A percentile compares a stretch with the other conserved stretches of the same genome.
These are phyloP conservation scores for Drosophila biarmipes DNA, from an alignment of 1,140 invertebrate genomes.

Conservation along the genomic window DNA sequence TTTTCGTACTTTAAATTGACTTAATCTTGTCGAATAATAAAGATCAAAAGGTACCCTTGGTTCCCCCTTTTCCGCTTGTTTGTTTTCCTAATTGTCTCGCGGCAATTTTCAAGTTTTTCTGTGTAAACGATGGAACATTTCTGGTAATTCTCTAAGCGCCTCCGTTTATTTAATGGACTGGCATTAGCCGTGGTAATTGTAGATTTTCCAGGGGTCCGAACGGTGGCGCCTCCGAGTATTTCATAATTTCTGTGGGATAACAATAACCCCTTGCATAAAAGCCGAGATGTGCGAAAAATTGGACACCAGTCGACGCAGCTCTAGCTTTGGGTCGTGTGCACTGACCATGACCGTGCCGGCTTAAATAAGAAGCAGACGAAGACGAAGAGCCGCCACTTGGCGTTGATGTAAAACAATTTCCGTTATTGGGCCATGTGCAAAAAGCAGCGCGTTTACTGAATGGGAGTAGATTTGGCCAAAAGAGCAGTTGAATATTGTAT, in stretches of 20 bases:
- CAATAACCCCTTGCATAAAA: constrained; percentile 68
- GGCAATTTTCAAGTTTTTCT: constrained; percentile 30
- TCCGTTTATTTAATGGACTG: constrained; percentile 56
- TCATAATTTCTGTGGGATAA: constrained; percentile 70
- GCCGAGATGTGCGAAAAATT: constrained; percentile 74
- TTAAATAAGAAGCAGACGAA: constrained; percentile 18
- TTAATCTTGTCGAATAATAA: neutral
- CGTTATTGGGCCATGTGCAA: constrained; percentile 81
- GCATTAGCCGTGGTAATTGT: constrained; percentile 46
- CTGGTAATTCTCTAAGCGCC: constrained; percentile 51
- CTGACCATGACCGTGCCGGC: constrained; percentile 82
- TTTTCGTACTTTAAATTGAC: no score
- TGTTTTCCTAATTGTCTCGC: constrained; percentile 38
- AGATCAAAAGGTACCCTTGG: neutral
- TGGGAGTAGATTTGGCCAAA: constrained; percentile 56
- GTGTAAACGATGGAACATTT: constrained; percentile 54
- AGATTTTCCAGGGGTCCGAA: constrained; percentile 21
- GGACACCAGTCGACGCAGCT: constrained; percentile 57
- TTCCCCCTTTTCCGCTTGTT: constrained; percentile 20
- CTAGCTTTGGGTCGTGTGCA: constrained; percentile 64
- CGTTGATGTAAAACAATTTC: constrained; percentile 79
- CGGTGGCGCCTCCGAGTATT: constrained; percentile 36
- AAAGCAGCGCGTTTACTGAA: constrained; percentile 49
- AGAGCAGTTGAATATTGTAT: constrained; percentile 57
- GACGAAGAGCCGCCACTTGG: constrained; percentile 40